Conservation (phyloP, 2,113 vertebrate genomes). For the Macheiramphus alcinus region DNA sequence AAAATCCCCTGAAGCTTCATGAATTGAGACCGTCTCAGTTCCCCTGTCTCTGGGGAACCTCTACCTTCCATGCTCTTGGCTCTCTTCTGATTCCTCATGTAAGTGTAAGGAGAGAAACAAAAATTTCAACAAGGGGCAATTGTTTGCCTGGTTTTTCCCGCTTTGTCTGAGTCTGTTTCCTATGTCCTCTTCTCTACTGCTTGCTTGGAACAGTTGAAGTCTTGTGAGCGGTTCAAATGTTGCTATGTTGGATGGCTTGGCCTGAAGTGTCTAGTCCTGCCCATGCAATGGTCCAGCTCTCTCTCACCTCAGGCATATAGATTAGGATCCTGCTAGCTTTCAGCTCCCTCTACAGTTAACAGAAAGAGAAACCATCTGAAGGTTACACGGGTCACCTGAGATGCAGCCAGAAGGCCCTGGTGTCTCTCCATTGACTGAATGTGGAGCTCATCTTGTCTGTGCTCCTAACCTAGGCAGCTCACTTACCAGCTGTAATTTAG, state of each 20-base stretch:
- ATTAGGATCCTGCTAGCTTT: conserved; percentile 32
- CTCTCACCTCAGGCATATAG: background rate
- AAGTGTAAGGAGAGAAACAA: background rate
- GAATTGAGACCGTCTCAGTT: background rate
- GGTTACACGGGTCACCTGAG: background rate
- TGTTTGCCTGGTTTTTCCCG: background rate
- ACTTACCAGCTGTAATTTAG: background rate
- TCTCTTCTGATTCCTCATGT: background rate
- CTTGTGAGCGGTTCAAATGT: background rate
- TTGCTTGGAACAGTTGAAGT: background rate
- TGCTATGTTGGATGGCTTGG: background rate
- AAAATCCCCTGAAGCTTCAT: background rate
- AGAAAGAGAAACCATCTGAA: background rate
- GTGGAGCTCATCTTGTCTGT: background rate
- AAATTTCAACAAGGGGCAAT: background rate
- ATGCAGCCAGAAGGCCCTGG: background rate
- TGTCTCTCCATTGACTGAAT: background rate
- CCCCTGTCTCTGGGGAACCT: background rate
- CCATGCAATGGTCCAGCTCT: background rate
- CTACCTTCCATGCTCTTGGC: background rate
- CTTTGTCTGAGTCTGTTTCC: background rate
- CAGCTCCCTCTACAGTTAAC: conserved; percentile 62
- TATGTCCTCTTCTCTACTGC: background rate
- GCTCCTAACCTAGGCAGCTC: background rate
- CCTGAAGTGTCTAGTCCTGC: background rate